Evolutionary conservation across 2,113 vertebrate genomes (phyloP), one percentile per base, ranked within the genome.

Genomic region (Sceloporus undulatus): DNA sequence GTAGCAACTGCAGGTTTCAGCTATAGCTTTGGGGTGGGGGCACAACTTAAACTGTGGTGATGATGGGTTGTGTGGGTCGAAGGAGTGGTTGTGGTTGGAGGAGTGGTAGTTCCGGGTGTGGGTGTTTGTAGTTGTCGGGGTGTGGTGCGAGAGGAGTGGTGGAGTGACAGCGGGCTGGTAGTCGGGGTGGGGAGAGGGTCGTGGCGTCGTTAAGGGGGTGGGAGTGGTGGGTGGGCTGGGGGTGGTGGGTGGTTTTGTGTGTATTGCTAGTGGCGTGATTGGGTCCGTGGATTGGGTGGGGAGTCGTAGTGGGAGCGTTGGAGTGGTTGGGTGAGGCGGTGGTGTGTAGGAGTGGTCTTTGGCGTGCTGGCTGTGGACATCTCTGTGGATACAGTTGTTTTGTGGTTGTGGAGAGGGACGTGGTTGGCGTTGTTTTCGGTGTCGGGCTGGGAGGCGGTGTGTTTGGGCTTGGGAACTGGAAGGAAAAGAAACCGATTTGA

Each of bases 141-240:
- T 42, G 42, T 52, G 48, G 10, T 52, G 4, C 19, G 21, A 25
- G 76, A 1, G 4, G 42, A 25, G 75, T 14, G 42, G 76, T 27
- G 23, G 76, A 52, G 25, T 1, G 23, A 42, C 9, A 8, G 7
- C 23, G 11, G 21, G n/a, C n/a, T n/a, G 1, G 14, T 13, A 0
- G 1, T 21, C 25, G 23, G 23, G 0, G 52, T 79, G 2, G 14
- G 29, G 77, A 16, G 9, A 79, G 11, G 8, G 77, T 6, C 27
- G 77, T 56, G 52, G 48, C 23, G 10, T 19, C 21, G 52, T 29
- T 2, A 14, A 18, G 13, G 77, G 18, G 11, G 3, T 56, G 2
- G 56, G 56, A 59, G 76, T 78, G 11, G 25, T 52, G 11, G 76
- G 76, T 1, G 42, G 48, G 5, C 11, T 78, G 76, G 40, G 14